Percentiles rank a stretch among this genome's conserved stretches.
Evolutionary conservation across 2,113 vertebrate genomes (phyloP).

Genomic region (Maccullochella peelii): DNA sequence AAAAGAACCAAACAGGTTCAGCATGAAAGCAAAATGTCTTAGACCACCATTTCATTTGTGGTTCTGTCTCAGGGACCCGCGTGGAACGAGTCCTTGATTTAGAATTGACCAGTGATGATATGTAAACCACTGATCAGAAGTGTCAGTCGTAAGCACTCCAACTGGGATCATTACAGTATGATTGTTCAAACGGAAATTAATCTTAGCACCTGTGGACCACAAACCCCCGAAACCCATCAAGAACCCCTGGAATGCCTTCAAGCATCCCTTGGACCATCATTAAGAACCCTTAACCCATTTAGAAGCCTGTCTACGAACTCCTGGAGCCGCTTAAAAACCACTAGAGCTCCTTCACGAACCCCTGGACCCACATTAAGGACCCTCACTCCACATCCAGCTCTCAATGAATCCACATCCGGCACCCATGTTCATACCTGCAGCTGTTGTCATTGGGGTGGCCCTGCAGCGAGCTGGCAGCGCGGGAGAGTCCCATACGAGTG

Average conservation of each 20-base stretch:
- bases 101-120: background rate
- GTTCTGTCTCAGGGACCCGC: background rate
- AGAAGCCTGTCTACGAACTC: background rate
- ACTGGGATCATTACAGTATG: background rate
- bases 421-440: conserved; percentile 86
- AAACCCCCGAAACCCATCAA: background rate
- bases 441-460: conserved; percentile 84
- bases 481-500: conserved; percentile 88
- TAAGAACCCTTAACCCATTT: background rate
- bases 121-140: background rate
- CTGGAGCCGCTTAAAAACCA: background rate
- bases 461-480: conserved; percentile 86
- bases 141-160: background rate
- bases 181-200: background rate
- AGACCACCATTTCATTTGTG: background rate
- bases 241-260: background rate
- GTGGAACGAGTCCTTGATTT: background rate
- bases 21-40: background rate
- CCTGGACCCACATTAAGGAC: background rate
- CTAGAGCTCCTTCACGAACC: background rate
- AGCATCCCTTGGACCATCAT: background rate
- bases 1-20: background rate
- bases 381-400: background rate
- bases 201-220: background rate
- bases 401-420: background rate